These are phyloP conservation scores for Drosophila willistoni DNA, from an alignment of 1,140 invertebrate species.

Conservation along the genomic window DNA sequence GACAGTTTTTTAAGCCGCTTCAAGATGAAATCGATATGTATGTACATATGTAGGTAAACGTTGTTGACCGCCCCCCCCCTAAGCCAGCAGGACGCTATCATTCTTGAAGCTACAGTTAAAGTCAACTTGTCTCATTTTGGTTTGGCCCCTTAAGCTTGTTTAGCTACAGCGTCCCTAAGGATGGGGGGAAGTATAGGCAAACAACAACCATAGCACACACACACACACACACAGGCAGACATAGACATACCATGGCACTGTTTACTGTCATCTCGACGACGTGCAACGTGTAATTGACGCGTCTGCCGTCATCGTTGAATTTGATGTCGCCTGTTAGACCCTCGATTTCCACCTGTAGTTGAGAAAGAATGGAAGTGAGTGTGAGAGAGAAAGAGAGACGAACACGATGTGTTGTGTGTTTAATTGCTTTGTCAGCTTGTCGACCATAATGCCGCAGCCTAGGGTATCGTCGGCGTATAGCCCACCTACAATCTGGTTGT, in stretches of 20 bases:
- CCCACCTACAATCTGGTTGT: neutral
- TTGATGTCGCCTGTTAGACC: constrained; percentile 95
- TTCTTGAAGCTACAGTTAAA: constrained; percentile 3
- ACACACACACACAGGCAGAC: constrained; percentile 17
- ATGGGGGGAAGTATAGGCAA: constrained; percentile 12
- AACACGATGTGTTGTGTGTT: constrained; percentile 38
- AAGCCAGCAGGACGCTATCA: no score
- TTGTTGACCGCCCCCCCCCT: neutral
- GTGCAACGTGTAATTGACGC: constrained; percentile 95
- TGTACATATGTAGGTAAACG: constrained; percentile 6
- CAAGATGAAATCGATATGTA: constrained; percentile 3
- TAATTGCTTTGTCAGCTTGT: constrained; percentile 73
- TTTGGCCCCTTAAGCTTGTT: neutral
- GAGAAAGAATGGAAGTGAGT: constrained; percentile 1
- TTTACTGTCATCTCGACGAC: constrained; percentile 94
- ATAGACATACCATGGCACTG: constrained; percentile 66
- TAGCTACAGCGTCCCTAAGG: constrained; percentile 20
- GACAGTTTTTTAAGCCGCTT: constrained; percentile 7
- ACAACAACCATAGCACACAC: neutral
- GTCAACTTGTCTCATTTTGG: constrained; percentile 14
- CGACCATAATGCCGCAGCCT: constrained; percentile 24
- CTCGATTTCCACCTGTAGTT: constrained; percentile 92
- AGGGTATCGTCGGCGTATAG: constrained; percentile 37
- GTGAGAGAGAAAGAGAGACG: neutral
- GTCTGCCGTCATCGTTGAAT: constrained; percentile 93